Evolutionary conservation across 1,140 invertebrate genomes (phyloP), one percentile per base, ranked within the genome.

Genomic region (Carposina sasakii): DNA sequence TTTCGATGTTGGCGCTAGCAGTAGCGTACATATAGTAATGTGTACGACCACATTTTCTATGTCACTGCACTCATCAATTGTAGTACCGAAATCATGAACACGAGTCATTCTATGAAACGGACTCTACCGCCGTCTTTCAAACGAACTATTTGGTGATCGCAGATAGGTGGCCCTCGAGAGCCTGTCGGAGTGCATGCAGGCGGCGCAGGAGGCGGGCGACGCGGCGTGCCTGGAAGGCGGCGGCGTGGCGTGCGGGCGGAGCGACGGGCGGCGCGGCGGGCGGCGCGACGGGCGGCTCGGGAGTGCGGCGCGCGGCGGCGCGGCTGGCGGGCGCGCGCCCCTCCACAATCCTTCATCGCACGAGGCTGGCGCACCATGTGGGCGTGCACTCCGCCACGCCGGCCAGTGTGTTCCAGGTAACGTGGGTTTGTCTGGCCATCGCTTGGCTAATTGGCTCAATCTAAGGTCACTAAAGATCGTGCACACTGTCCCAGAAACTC

Each of bases 161-260:
- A 95, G 93, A 55, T 86, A 91, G 48, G 91, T 95, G 67, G 93
- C 94, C 0, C 78, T 93, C 60, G 88, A 89, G 46, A 92, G 93
- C 21, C 86, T 97, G 12, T 91, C 91, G 63, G 95, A 97, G 86
- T 92, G 94, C 9, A 91, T 97, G 47, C 91, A 91, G 75, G 87
- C 94, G 61, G 93, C 95, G n/a, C 95, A 97, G 76, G 92, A 95
- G 84, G 91, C 90, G 28, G 93, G 91, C 49, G 95, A 97, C 71
- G 91, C 93, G 67, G 86, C 92, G 34, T 96, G 94, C 67, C 86
- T 97, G 19, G 94, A 96, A n/a, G n/a, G n/a, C 76, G 89, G 95
- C 73, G 93, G 93, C 26, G 90, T 94, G 65, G 91, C 91, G 39
- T 95, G 94, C n/a, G n/a, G n/a, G n/a, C n/a, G 87, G 93, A 45